phyloP scores from a whole-genome alignment of 1,140 invertebrate species.

The Rhagoletis pomonella region DNA sequence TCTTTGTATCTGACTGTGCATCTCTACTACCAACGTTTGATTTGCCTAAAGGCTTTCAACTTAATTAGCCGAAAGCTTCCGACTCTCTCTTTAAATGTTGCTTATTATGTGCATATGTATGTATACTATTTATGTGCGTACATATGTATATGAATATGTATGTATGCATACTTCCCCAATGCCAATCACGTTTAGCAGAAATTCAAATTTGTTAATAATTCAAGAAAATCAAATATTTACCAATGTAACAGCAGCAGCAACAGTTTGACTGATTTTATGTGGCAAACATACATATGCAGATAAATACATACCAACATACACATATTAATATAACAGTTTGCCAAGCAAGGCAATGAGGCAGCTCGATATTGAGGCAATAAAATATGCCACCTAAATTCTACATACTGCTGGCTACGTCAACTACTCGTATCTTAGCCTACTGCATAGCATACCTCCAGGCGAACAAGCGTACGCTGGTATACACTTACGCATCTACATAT shows the following conservation, averaged over 20 bases:
- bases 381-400: background rate
- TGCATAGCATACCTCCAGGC: no score
- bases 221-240: constrained; percentile 53
- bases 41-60: constrained; percentile 32
- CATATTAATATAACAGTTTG: no score
- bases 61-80: constrained; percentile 23
- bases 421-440: no score
- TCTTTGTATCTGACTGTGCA: no score
- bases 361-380: background rate
- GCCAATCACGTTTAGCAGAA: constrained; percentile 51
- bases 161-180: background rate
- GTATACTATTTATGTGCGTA: no score
- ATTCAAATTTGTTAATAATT: constrained; percentile 56
- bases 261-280: background rate
- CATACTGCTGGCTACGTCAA: background rate
- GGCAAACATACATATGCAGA: no score
- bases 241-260: background rate
- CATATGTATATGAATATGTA: no score
- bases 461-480: background rate
- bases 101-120: no score
- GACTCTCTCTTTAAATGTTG: no score
- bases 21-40: background rate
- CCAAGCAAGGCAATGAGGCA: background rate
- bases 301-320: no score
- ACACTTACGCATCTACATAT: background rate